phyloP scores from a whole-genome alignment of 2,888 invertebrate species.

The Chymomyza amoena region DNA sequence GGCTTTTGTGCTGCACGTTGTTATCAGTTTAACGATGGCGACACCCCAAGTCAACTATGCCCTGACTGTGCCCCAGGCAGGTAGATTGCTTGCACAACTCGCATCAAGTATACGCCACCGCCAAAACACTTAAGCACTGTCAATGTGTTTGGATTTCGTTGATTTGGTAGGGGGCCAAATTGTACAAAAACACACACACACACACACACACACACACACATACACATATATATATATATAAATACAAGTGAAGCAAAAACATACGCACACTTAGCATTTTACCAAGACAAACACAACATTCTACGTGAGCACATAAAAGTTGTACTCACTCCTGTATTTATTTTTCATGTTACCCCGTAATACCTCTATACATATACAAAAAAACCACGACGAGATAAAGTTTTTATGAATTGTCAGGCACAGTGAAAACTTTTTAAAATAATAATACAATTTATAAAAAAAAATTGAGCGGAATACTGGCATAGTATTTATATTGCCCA shows the following conservation, averaged over 20 bases:
- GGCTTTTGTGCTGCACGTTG: neutral
- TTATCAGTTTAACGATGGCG: neutral
- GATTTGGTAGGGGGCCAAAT: constrained; percentile 37
- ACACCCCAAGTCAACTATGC: neutral
- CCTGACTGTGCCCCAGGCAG: neutral
- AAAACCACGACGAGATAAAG: neutral
- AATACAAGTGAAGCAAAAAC: neutral
- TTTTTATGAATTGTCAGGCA: neutral
- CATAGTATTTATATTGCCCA: too few species aligned
- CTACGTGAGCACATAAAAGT: constrained; percentile 11
- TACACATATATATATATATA: neutral
- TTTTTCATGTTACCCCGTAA: constrained; percentile 11
- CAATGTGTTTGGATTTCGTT: constrained; percentile 57
- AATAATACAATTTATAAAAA: neutral
- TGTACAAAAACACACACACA: constrained; percentile 11
- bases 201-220: neutral
- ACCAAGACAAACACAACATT: neutral
- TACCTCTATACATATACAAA: neutral
- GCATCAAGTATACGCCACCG: constrained; percentile 4
- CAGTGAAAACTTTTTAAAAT: neutral
- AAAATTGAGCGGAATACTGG: too few species aligned
- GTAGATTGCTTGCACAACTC: constrained; percentile 2
- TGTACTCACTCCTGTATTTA: constrained; percentile 47
- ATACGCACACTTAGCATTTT: neutral
- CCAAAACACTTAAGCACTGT: constrained; percentile 46